Percentiles rank a stretch among this genome's conserved stretches.
These are phyloP conservation scores for Drosophila repleta DNA, from an alignment of 1,140 invertebrate genomes.

Conservation along the genomic window DNA sequence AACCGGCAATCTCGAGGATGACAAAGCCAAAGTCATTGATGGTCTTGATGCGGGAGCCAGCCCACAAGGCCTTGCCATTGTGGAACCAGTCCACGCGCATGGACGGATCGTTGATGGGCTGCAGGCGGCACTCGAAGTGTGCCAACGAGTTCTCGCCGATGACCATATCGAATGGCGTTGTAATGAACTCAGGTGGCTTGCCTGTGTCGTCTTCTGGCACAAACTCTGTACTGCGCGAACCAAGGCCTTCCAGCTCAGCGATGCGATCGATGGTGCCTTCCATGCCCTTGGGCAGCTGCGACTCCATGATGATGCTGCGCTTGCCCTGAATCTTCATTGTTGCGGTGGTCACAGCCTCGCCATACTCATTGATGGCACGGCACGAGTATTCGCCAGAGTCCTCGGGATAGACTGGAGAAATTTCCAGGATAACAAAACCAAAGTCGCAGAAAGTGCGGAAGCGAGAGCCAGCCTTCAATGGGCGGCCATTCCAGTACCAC, in stretches of 20 bases:
- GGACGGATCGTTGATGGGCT: constrained; percentile 95
- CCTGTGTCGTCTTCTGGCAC: constrained; percentile 91
- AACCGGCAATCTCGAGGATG: constrained; percentile 94
- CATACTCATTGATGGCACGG: constrained; percentile 94
- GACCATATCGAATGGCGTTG: constrained; percentile 92
- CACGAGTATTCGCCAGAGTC: constrained; percentile 97
- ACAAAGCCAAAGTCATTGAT: constrained; percentile 98
- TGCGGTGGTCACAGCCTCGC: constrained; percentile 96
- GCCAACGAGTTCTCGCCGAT: constrained; percentile 95
- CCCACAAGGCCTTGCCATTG: constrained; percentile 94
- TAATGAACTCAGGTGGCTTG: constrained; percentile 96
- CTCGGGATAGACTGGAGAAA: constrained; percentile 97
- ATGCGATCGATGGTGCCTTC: constrained; percentile 96
- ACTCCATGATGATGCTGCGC: constrained; percentile 95
- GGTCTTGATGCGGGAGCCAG: constrained; percentile 94
- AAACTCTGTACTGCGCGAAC: constrained; percentile 86
- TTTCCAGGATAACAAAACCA: constrained; percentile 96
- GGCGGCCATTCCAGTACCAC: constrained; percentile 97
- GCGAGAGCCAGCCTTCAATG: constrained; percentile 93
- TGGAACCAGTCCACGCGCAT: constrained; percentile 98
- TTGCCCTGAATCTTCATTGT: constrained; percentile 96
- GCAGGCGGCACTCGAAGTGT: constrained; percentile 95
- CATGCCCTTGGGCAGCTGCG: constrained; percentile 96
- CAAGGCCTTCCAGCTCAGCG: constrained; percentile 95
- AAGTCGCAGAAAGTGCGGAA: constrained; percentile 98